Evolutionary conservation across 2,797 vertebrate species (phyloP).

Genomic region (Liasis olivaceus): DNA sequence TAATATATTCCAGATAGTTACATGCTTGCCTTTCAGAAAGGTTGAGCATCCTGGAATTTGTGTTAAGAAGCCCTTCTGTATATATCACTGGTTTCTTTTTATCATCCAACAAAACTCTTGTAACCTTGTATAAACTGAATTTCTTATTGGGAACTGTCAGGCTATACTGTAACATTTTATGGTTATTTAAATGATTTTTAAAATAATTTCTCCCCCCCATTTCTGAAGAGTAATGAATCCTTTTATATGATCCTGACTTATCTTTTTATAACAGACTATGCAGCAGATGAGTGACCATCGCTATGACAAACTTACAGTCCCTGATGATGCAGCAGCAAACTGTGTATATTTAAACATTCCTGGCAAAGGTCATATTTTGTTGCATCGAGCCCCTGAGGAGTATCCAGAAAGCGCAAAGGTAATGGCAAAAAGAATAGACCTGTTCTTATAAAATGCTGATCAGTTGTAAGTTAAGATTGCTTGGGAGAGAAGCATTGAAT

Average conservation of each 20-base stretch:
- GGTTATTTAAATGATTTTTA: not conserved
- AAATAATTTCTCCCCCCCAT: not conserved
- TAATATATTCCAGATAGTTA: not conserved
- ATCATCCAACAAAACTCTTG: constrained; percentile 11
- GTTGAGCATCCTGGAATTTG: constrained; percentile 17
- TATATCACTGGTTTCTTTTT: constrained; percentile 10
- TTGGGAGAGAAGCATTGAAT: not conserved
- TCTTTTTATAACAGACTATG: constrained; percentile 84
- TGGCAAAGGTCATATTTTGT: constrained; percentile 88
- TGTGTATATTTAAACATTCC: constrained; percentile 93
- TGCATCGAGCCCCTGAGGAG: constrained; percentile 86
- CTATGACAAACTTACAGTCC: constrained; percentile 94
- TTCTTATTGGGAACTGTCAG: not conserved
- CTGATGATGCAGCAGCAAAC: constrained; percentile 90
- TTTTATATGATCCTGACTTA: not conserved
- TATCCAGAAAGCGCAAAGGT: constrained; percentile 93
- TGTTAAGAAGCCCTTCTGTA: not conserved
- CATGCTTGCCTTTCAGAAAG: constrained; percentile 7
- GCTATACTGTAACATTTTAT: not conserved
- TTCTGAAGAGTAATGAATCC: not conserved
- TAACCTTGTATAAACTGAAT: not conserved
- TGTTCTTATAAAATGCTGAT: not conserved
- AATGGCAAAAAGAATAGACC: not conserved
- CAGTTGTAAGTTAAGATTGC: fast-evolving
- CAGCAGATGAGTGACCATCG: constrained; percentile 97